phyloP scores from a whole-genome alignment of 2,113 vertebrate genomes.

The Eira barbara region DNA sequence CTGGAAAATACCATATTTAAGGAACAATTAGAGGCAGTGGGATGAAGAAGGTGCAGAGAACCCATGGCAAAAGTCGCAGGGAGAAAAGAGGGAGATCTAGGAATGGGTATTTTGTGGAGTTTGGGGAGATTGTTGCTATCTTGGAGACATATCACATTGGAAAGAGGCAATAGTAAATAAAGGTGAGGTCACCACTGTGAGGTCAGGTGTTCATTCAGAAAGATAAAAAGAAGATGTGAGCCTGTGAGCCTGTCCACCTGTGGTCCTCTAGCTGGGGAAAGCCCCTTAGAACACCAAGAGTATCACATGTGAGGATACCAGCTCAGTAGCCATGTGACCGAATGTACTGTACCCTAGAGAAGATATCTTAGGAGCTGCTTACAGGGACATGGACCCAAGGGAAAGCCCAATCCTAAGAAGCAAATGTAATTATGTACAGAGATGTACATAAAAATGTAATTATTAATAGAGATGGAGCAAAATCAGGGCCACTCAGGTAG shows the following conservation, averaged over 20 bases:
- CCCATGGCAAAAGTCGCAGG: background rate
- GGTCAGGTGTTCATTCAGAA: background rate
- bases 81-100: background rate
- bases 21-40: background rate
- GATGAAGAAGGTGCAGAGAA: background rate
- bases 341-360: background rate
- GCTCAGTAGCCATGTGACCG: background rate
- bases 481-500: background rate
- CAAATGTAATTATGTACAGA: background rate
- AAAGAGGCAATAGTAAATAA: background rate
- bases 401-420: background rate
- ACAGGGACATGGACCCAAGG: background rate
- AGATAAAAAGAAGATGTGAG: background rate
- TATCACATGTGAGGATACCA: background rate
- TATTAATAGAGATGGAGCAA: background rate
- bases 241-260: background rate
- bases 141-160: background rate
- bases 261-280: background rate
- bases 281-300: background rate
- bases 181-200: background rate
- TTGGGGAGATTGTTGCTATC: background rate
- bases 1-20: background rate
- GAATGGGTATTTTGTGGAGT: background rate
- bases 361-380: background rate
- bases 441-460: background rate